Evolutionary conservation across 2,113 vertebrate genomes (phyloP), one percentile per base, ranked within the genome.

Genomic region (Barnardius zonarius): DNA sequence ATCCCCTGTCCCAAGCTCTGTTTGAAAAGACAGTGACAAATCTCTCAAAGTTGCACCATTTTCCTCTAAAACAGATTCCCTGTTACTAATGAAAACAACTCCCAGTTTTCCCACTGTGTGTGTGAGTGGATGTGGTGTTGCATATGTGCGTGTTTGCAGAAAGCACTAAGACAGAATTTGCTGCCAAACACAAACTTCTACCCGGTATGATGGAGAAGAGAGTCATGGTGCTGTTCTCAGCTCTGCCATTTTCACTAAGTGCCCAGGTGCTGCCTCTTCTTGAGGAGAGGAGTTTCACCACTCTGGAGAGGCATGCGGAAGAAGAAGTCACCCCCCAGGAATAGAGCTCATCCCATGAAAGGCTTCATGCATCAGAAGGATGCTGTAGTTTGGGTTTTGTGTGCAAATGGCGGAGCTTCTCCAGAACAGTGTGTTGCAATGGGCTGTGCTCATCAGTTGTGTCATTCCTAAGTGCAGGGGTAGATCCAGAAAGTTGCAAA

Each of bases 61-160:
- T 95, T 43, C 57, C 51, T 57, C 15, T 72, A 51, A 55, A 19
- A 59, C 37, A 70, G 17, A 35, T 73, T 95, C 59, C 33, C 33
- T 66, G 55, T 30, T 44, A 51, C 37, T 84, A 52, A 27, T 64
- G 66, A 49, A 84, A 88, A 68, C 70, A 52, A 17, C 31, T 35
- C 69, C 9, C 0, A 3, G 9, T 78, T 75, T 66, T 33, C 48
- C 64, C 61, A 49, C 31, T 6, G 17, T 59, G 61, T 10, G 0
- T 66, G 76, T 64, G 83, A 51, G 59, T 8, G 37, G 52, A 7
- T 52, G 78, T 79, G 57, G 10, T 33, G 20, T 7, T 66, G 41
- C 76, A 49, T 43, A 63, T 77, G 18, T 3, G 2, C 33, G 37
- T 63, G 22, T 67, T 74, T 93, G n/a, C 37, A 83, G 57, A 73